phyloP scores from a whole-genome alignment of 2,888 invertebrate species.

The Drosophila subsilvestris region DNA sequence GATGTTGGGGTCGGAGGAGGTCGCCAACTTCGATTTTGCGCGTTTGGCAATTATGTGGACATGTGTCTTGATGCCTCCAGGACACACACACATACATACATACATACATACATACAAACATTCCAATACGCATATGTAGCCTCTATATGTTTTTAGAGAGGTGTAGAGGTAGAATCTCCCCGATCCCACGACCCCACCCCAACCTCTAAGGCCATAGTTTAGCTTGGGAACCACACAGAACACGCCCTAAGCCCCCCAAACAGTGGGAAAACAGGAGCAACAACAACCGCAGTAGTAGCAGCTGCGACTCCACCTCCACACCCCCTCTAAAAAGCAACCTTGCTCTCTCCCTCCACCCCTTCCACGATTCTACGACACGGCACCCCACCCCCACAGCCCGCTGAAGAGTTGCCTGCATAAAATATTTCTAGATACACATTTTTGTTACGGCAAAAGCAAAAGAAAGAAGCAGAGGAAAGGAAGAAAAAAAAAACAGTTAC shows the following conservation, averaged over 20 bases:
- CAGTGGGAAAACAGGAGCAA: constrained; percentile 28
- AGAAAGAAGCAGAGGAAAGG: constrained; percentile 18
- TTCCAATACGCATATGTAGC: constrained; percentile 22
- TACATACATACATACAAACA: constrained; percentile 32
- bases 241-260: constrained; percentile 29
- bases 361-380: background rate
- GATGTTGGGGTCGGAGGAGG: constrained; percentile 4
- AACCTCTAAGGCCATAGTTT: constrained; percentile 34
- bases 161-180: constrained; percentile 26
- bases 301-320: constrained; percentile 37
- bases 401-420: constrained; percentile 63
- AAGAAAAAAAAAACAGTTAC: constrained; percentile 19
- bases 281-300: constrained; percentile 28
- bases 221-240: constrained; percentile 28
- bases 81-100: constrained; percentile 41
- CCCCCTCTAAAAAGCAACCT: constrained; percentile 5
- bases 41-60: constrained; percentile 78
- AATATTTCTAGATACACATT: constrained; percentile 74
- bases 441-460: constrained; percentile 52
- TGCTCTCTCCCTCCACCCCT: constrained; percentile 4
- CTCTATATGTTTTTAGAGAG: constrained; percentile 1
- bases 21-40: constrained; percentile 75
- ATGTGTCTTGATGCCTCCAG: constrained; percentile 70
- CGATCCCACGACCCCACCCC: constrained; percentile 5
- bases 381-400: constrained; percentile 15